These are phyloP conservation scores for Ommatoiulus sabulosus DNA, from an alignment of 2,888 invertebrate genomes.

Conservation along the genomic window DNA sequence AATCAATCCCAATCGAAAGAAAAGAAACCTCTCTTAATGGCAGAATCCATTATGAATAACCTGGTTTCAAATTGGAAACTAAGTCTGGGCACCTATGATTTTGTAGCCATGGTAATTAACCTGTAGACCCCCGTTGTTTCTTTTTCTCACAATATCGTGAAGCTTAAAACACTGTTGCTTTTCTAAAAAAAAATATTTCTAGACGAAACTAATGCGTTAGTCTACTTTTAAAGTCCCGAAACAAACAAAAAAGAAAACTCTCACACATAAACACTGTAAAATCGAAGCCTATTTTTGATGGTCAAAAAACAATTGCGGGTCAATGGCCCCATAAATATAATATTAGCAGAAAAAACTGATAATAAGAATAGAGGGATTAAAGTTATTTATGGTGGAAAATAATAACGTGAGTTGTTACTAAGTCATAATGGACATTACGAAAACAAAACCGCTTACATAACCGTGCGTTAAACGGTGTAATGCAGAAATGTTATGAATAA, in stretches of 20 bases:
- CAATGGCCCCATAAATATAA: constrained; percentile 32
- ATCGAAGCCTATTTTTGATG: constrained; percentile 25
- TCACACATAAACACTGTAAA: neutral
- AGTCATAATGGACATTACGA: neutral
- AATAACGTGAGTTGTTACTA: neutral
- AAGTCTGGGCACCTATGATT: constrained; percentile 18
- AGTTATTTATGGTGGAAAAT: neutral
- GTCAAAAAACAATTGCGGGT: neutral
- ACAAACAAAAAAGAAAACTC: neutral
- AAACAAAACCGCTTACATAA: neutral
- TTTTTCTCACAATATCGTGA: constrained; percentile 37
- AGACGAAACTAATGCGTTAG: neutral
- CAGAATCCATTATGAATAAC: constrained; percentile 6
- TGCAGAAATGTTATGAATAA: no score
- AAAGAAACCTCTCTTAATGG: neutral
- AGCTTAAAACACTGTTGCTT: neutral
- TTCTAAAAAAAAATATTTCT: neutral
- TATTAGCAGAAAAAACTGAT: neutral
- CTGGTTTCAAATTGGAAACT: constrained; percentile 14
- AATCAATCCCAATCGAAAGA: constrained; percentile 26
- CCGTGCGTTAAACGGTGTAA: no score
- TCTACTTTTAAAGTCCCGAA: neutral
- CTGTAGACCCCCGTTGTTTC: constrained; percentile 38
- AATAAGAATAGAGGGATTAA: neutral
- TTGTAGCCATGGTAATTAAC: constrained; percentile 40